Conservation (phyloP, 2,888 invertebrate genomes). For the Silvanus unidentatus region DNA sequence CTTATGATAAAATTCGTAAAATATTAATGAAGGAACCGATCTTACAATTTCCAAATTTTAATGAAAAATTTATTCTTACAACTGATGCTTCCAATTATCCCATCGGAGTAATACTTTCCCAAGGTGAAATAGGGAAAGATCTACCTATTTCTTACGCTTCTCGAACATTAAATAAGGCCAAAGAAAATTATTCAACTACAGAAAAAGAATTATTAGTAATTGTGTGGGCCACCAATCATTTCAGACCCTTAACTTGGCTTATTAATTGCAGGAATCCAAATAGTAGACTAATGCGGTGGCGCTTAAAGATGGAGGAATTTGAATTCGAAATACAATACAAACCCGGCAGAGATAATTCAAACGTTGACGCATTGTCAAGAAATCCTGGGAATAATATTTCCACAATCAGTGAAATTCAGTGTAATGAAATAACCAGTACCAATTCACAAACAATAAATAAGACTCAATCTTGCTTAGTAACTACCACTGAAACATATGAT, state of each 20-base stretch:
- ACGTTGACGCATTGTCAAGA: too few species aligned
- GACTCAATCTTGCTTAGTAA: too few species aligned
- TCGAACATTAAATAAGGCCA: slow-evolving; percentile 27
- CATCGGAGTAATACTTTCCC: slow-evolving; percentile 29
- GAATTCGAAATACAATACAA: too few species aligned
- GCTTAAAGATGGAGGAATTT: too few species aligned
- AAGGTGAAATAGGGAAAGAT: slow-evolving; percentile 23
- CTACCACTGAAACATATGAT: too few species aligned
- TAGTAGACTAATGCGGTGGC: too few species aligned
- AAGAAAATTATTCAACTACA: slow-evolving; percentile 32
- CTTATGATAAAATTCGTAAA: slow-evolving; percentile 11
- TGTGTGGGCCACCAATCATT: too few species aligned
- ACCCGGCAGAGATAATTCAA: too few species aligned
- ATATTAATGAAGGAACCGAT: slow-evolving; percentile 3
- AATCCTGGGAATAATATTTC: too few species aligned
- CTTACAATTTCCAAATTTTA: slow-evolving; percentile 14
- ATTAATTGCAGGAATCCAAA: slow-evolving; percentile 30
- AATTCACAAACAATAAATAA: too few species aligned
- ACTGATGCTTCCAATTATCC: slow-evolving; percentile 32
- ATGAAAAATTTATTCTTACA: slow-evolving; percentile 20
- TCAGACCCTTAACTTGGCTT: slow-evolving; percentile 31
- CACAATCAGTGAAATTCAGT: too few species aligned
- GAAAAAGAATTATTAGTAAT: slow-evolving; percentile 35
- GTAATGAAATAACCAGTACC: too few species aligned
- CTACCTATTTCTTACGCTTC: slow-evolving; percentile 32